These are phyloP conservation scores for Leptatherina wallacei DNA, from an alignment of 2,797 vertebrate species.

Conservation along the genomic window DNA sequence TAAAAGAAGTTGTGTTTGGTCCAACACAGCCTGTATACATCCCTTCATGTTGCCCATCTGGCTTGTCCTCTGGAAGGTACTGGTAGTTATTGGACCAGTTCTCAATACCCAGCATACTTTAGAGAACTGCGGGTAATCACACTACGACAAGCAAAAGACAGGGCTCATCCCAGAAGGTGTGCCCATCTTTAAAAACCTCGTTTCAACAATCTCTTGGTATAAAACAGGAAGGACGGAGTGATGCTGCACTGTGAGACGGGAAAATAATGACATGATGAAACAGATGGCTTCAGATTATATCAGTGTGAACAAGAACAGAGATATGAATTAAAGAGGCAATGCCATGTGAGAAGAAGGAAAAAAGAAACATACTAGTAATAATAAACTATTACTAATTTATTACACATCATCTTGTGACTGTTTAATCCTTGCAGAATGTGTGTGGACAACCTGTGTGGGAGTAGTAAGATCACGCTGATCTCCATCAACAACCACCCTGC, in stretches of 20 bases:
- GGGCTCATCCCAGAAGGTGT: too few relatives aligned
- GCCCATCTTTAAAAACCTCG: not conserved
- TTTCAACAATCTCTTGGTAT: not conserved
- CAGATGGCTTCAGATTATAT: not conserved
- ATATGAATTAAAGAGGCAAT: not conserved
- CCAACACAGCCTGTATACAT: too few relatives aligned
- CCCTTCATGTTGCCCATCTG: too few relatives aligned
- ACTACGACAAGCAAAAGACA: too few relatives aligned
- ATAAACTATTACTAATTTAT: not conserved
- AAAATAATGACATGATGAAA: not conserved
- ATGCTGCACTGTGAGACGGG: not conserved
- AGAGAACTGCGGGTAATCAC: too few relatives aligned
- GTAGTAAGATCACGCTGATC: not conserved
- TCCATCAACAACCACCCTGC: slow-evolving; percentile 6
- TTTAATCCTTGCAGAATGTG: not conserved
- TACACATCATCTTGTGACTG: not conserved
- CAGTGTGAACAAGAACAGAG: not conserved
- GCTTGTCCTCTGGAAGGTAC: too few relatives aligned
- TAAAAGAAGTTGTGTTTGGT: too few relatives aligned
- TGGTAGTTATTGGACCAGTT: too few relatives aligned
- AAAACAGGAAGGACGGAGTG: not conserved
- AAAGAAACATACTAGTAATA: too few relatives aligned
- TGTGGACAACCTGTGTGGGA: not conserved
- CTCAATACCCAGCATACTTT: too few relatives aligned
- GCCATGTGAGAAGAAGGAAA: not conserved